These are phyloP conservation scores for Pungitius pungitius DNA, from an alignment of 2,113 vertebrate species.

Conservation along the genomic window DNA sequence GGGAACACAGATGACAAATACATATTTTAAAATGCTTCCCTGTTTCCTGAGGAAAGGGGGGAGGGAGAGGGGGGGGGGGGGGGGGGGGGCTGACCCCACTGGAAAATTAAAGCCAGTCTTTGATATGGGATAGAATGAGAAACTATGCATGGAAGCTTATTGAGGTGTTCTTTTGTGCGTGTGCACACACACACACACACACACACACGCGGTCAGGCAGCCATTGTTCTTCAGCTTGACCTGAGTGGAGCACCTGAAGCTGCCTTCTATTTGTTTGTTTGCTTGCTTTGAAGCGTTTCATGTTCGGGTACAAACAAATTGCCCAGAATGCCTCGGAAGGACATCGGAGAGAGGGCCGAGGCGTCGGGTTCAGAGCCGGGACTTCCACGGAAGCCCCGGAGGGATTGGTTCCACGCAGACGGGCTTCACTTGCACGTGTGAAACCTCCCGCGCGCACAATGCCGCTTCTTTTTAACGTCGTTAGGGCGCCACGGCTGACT, in stretches of 20 bases:
- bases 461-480: not conserved
- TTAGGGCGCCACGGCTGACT: conserved; percentile 4
- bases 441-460: not conserved
- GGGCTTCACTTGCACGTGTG: not conserved
- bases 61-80: not conserved
- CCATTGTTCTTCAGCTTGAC: conserved; percentile 46
- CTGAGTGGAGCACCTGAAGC: conserved; percentile 13
- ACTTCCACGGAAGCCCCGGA: conserved; percentile 57
- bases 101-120: conserved; percentile 57
- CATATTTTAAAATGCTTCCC: conserved; percentile 60
- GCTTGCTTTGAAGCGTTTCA: conserved; percentile 36
- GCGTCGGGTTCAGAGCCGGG: conserved; percentile 44
- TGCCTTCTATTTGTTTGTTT: conserved; percentile 46
- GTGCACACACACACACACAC: conserved; percentile 6
- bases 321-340: conserved; percentile 55
- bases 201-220: conserved; percentile 8
- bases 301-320: conserved; percentile 47
- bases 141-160: conserved; percentile 16
- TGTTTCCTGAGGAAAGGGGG: conserved; percentile 28
- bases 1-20: conserved; percentile 39
- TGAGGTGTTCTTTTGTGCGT: conserved; percentile 50
- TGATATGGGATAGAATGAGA: conserved; percentile 42
- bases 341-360: conserved; percentile 18
- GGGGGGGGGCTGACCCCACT: conserved; percentile 15
- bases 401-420: not conserved